A percentile compares a stretch with the other conserved stretches of the same genome.
phyloP scores from a whole-genome alignment of 1,140 invertebrate species.

The Tenebrio molitor region DNA sequence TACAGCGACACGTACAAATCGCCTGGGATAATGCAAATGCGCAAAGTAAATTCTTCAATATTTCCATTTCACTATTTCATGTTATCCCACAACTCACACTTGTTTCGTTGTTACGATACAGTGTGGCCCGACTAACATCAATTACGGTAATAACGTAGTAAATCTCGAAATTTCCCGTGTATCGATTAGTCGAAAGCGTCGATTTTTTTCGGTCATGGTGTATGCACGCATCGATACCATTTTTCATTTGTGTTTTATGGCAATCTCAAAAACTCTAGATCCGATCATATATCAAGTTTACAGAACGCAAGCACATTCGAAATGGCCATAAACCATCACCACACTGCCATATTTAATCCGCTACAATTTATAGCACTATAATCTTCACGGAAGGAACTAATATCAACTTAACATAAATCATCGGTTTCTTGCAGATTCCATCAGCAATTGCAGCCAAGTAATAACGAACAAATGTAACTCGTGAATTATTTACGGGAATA shows the following conservation, averaged over 20 bases:
- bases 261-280: background rate
- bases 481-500: slow-evolving; percentile 24
- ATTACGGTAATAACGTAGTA: background rate
- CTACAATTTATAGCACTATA: slow-evolving; percentile 26
- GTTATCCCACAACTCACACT: too few relatives aligned
- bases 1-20: too few relatives aligned
- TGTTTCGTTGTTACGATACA: too few relatives aligned
- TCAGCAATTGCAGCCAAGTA: slow-evolving; percentile 28
- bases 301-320: background rate
- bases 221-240: background rate
- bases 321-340: slow-evolving; percentile 16
- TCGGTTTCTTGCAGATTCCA: slow-evolving; percentile 27
- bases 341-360: slow-evolving; percentile 30
- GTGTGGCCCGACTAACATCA: background rate
- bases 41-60: too few relatives aligned
- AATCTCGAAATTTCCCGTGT: background rate
- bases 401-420: slow-evolving; percentile 37
- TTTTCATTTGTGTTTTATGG: background rate
- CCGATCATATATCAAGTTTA: background rate
- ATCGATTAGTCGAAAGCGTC: background rate
- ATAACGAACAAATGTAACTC: slow-evolving; percentile 39
- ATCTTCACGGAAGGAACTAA: slow-evolving; percentile 38
- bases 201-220: background rate
- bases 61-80: too few relatives aligned
- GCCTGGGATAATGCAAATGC: too few relatives aligned